These are phyloP conservation scores for Trilocha varians DNA, from an alignment of 2,888 invertebrate genomes.

Conservation along the genomic window DNA sequence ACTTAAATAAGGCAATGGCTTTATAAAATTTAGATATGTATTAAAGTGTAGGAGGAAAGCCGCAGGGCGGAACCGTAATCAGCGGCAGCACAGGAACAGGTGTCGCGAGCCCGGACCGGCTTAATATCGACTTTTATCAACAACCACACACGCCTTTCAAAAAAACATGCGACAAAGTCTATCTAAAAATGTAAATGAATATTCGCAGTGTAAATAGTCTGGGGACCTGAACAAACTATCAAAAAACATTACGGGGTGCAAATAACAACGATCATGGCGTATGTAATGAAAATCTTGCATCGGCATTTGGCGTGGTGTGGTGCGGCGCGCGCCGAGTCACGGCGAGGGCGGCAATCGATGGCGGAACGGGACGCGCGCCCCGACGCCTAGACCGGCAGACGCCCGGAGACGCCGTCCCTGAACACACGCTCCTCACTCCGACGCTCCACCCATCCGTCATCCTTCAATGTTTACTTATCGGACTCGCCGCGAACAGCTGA, in stretches of 20 bases:
- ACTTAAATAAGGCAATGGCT: not conserved
- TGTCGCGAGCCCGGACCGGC: slow-evolving; percentile 31
- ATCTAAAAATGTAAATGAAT: slow-evolving; percentile 31
- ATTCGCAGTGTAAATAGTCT: slow-evolving; percentile 27
- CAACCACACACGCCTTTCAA: slow-evolving; percentile 24
- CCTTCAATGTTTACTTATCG: slow-evolving; percentile 67
- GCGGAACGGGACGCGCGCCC: slow-evolving; percentile 69
- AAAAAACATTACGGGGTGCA: slow-evolving; percentile 71
- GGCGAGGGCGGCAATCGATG: slow-evolving; percentile 71
- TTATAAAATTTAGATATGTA: not conserved
- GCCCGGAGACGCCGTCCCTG: slow-evolving; percentile 69
- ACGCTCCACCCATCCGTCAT: slow-evolving; percentile 48
- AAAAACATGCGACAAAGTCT: slow-evolving; percentile 21
- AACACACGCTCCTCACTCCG: slow-evolving; percentile 48
- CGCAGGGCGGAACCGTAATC: slow-evolving; percentile 39
- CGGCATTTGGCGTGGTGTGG: slow-evolving; percentile 53
- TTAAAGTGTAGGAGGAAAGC: slow-evolving; percentile 11
- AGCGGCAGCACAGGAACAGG: slow-evolving; percentile 41
- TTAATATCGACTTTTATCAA: slow-evolving; percentile 44
- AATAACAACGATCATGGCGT: slow-evolving; percentile 70
- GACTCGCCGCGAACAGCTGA: slow-evolving; percentile 67
- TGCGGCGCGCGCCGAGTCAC: slow-evolving; percentile 62
- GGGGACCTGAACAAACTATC: slow-evolving; percentile 59
- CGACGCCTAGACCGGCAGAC: slow-evolving; percentile 76
- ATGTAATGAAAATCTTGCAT: slow-evolving; percentile 71